Conservation (phyloP, 2,797 vertebrate genomes). For the Odontamblyopus rebecca region DNA sequence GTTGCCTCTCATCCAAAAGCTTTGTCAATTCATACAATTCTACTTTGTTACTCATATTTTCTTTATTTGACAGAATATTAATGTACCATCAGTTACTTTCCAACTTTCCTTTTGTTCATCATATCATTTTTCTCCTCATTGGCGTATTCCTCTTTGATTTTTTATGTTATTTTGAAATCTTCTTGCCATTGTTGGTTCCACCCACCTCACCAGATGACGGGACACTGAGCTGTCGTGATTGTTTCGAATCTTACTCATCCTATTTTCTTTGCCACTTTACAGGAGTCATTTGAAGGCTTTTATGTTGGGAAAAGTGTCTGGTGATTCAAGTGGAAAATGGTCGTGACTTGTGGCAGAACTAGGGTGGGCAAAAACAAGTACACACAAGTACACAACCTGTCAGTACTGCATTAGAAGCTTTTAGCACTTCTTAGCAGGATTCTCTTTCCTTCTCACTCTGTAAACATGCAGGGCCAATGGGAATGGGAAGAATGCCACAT, state of each 20-base stretch:
- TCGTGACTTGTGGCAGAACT: constrained; percentile 39
- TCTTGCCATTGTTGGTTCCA: background rate
- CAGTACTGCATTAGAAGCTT: constrained; percentile 49
- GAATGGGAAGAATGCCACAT: background rate
- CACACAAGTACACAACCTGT: constrained; percentile 36
- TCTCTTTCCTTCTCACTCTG: constrained; percentile 31
- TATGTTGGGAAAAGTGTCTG: constrained; percentile 10
- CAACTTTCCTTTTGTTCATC: background rate
- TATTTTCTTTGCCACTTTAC: background rate
- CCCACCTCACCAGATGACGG: background rate
- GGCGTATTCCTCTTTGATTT: background rate
- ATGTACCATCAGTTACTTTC: too few relatives aligned
- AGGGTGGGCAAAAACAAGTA: constrained; percentile 25
- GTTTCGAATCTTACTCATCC: background rate
- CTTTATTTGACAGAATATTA: too few relatives aligned
- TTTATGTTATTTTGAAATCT: background rate
- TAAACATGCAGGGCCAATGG: constrained; percentile 19
- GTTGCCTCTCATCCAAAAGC: too few relatives aligned
- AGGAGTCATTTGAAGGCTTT: constrained; percentile 6
- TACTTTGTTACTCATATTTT: too few relatives aligned
- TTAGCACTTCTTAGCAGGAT: constrained; percentile 52
- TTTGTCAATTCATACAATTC: too few relatives aligned
- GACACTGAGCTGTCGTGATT: background rate
- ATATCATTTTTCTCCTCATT: background rate
- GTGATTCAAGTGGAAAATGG: constrained; percentile 37